These are phyloP conservation scores for Cacatua alba DNA, from an alignment of 2,113 vertebrate species.

Conservation along the genomic window DNA sequence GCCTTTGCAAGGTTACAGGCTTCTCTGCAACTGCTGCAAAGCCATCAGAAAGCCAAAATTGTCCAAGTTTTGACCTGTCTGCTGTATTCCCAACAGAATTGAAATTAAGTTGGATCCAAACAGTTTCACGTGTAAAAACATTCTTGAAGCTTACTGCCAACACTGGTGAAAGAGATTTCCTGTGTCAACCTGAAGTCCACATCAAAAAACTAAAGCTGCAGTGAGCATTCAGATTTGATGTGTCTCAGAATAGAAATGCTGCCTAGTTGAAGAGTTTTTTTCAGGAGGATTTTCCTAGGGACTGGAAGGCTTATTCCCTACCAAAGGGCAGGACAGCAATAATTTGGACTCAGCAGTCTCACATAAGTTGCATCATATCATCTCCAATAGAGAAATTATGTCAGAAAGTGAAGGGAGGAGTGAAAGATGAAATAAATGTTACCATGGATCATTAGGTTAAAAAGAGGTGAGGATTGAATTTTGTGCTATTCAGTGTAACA, in stretches of 20 bases:
- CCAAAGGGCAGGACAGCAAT: neutral
- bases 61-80: neutral
- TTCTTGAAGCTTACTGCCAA: neutral
- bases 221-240: neutral
- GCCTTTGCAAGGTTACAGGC: neutral
- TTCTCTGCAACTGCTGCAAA: neutral
- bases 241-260: conserved; percentile 6
- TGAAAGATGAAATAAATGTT: neutral
- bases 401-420: neutral
- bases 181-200: conserved; percentile 20
- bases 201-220: conserved; percentile 13
- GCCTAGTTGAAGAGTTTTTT: neutral
- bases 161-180: conserved; percentile 4
- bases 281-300: neutral
- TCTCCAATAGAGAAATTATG: neutral
- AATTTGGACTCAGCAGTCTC: neutral
- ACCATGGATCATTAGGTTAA: neutral
- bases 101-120: neutral
- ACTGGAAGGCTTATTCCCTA: neutral
- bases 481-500: neutral
- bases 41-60: neutral
- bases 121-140: neutral
- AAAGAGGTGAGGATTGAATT: neutral
- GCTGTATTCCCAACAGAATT: neutral
- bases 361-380: neutral